phyloP scores from a whole-genome alignment of 2,797 vertebrate genomes.

The Gallinago solitaria region DNA sequence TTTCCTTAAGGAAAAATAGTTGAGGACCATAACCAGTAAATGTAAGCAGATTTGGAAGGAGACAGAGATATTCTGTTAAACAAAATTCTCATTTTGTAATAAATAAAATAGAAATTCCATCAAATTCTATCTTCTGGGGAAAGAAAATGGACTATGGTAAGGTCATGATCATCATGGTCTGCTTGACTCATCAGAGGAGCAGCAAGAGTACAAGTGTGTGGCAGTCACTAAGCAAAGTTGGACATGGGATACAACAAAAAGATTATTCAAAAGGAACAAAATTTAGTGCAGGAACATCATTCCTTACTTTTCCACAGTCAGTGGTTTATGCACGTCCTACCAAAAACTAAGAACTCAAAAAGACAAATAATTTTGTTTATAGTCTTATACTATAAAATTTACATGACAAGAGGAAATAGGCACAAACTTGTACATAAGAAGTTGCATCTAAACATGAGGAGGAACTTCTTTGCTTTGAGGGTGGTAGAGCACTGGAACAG shows the following conservation, averaged over 20 bases:
- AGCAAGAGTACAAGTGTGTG: not conserved
- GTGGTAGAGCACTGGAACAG: too few relatives aligned
- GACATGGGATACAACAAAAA: not conserved
- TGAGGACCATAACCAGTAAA: not conserved
- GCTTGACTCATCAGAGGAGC: not conserved
- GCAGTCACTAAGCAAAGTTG: not conserved
- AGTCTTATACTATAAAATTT: not conserved
- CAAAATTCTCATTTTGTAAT: not conserved
- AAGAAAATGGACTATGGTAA: not conserved
- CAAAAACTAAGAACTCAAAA: not conserved
- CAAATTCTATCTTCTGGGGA: not conserved
- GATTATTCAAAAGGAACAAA: not conserved
- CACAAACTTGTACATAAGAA: too few relatives aligned
- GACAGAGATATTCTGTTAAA: not conserved
- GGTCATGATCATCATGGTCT: not conserved
- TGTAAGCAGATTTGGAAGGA: not conserved
- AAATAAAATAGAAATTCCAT: not conserved
- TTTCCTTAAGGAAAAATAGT: not conserved
- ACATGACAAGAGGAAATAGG: too few relatives aligned
- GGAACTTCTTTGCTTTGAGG: too few relatives aligned
- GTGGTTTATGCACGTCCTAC: not conserved
- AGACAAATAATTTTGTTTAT: not conserved
- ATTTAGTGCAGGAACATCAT: not conserved
- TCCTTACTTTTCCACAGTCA: not conserved
- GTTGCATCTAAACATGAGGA: too few relatives aligned